Evolutionary conservation across 2,888 invertebrate genomes (phyloP).

Genomic region (Ctenicera cuprea): DNA sequence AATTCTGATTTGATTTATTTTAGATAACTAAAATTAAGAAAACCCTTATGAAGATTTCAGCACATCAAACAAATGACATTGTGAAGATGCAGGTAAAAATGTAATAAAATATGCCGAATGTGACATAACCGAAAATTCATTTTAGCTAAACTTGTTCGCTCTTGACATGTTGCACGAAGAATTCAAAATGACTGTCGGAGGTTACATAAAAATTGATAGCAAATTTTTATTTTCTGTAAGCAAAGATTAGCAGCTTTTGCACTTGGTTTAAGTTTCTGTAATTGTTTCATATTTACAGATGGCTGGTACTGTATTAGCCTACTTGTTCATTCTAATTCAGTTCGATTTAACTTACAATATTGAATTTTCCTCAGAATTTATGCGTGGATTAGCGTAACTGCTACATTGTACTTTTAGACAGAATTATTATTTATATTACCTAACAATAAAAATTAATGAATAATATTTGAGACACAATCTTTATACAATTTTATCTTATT

Average conservation of each 20-base stretch:
- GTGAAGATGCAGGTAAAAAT: too few relatives aligned
- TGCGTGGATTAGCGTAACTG: background rate
- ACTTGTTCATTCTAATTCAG: conserved; percentile 5
- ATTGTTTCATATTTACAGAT: background rate
- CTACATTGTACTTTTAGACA: too few relatives aligned
- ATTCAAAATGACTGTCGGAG: background rate
- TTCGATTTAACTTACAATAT: conserved; percentile 5
- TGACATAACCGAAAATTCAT: background rate
- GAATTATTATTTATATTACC: background rate
- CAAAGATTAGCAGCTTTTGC: too few relatives aligned
- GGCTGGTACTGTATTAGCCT: background rate
- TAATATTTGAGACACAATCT: too few relatives aligned
- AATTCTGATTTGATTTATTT: too few relatives aligned
- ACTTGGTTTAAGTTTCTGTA: too few relatives aligned
- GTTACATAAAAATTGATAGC: background rate
- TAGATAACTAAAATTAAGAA: too few relatives aligned
- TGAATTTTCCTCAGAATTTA: background rate
- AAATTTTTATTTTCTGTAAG: conserved; percentile 17
- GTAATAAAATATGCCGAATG: too few relatives aligned
- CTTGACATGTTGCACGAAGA: background rate
- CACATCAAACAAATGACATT: too few relatives aligned
- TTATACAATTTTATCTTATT: too few relatives aligned
- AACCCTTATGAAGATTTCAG: too few relatives aligned
- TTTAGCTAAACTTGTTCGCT: background rate
- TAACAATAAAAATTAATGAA: too few relatives aligned